Evolutionary conservation across 2,888 invertebrate genomes (phyloP), one percentile per base, ranked within the genome.

Genomic region (Latrodectus hesperus): DNA sequence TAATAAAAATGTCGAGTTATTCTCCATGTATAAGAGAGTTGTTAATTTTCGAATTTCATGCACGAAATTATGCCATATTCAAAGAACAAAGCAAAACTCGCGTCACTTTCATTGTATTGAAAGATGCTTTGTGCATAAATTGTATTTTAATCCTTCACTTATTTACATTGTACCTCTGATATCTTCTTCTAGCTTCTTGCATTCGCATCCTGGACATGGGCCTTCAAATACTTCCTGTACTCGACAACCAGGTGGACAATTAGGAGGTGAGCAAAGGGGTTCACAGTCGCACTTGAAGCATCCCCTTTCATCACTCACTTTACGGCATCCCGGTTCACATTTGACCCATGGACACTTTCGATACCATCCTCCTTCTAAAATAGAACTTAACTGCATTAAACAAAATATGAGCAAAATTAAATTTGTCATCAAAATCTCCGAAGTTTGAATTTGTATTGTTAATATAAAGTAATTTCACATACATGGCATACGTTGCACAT

Each of bases 271-370:
- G 22, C 82, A 82, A 16, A 67, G 55, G 11, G 70, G 70, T 2
- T n/a, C 26, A 53, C 86, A 86, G 2, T 67, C 86, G 49, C 86
- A 86, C 49, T 81, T 79, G 76, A 22, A 76, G 49, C 86, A 86
- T 0, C 80, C 80, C 1, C 5, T 14, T 38, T 72, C 52, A 26
- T 65, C 64, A 26, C 17, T 64, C 55, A 78, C 65, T 49, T 73
- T 77, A 1, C 11, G 65, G 17, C 84, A 84, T 38, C 64, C 51
- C 4, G 14, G 22, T 14, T 75, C 75, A 60, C 72, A 77, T 9
- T 5, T 65, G 8, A 78, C 74, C 9, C 55, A 75, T 8, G 51
- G 52, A 53, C 82, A 82, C 14, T 49, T 71, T 0, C 53, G 52
- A 12, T 71, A 22, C 6, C 51, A 17, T 52, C 72, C 52, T 12